Evolutionary conservation across 2,113 vertebrate species (phyloP), one percentile per base, ranked within the genome.

Genomic region (Motacilla tschutschensis): DNA sequence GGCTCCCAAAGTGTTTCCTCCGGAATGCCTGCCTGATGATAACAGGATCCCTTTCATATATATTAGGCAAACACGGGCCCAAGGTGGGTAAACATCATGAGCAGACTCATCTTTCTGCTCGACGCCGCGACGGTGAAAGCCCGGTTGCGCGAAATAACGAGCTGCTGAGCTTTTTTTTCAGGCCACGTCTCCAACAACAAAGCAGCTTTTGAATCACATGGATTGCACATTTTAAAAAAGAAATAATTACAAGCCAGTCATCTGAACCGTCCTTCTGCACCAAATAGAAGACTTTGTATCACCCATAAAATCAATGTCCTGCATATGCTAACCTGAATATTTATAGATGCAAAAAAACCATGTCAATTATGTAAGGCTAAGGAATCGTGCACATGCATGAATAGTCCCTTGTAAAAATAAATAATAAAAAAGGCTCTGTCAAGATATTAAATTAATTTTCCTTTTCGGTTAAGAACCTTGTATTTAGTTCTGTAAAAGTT

Each of bases 1-100:
- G 48, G 77, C 84, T 88, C 71, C 12, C 43, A 8, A 70, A 84
- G 47, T 17, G 65, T 57, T 88, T 88, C 83, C 90, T 96, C 81
- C 70, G 73, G 88, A 96, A 94, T 83, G 83, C 70, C 85, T 79
- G 81, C 72, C 80, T 85, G 82, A 79, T 53, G 87, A 95, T 85
- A 96, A 94, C 93, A 91, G 87, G 79, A 85, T 81, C 93, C 62
- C 55, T 91, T 93, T 93, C 86, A 88, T 85, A 90, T 62, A 73
- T 71, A 31, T 48, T 59, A 79, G 85, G 81, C 89, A 95, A 91
- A 92, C 83, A 79, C 11, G n/a, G 40, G 73, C 54, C 59, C 59
- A 76, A 91, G 65, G 91, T 94, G 92, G 66, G 93, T 84, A 95
- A 97, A 95, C 92, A 93, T 14, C 85, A 46, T 12, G 67, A 87